Conservation (phyloP, 1,140 invertebrate genomes). For the Caenorhabditis remanei region DNA sequence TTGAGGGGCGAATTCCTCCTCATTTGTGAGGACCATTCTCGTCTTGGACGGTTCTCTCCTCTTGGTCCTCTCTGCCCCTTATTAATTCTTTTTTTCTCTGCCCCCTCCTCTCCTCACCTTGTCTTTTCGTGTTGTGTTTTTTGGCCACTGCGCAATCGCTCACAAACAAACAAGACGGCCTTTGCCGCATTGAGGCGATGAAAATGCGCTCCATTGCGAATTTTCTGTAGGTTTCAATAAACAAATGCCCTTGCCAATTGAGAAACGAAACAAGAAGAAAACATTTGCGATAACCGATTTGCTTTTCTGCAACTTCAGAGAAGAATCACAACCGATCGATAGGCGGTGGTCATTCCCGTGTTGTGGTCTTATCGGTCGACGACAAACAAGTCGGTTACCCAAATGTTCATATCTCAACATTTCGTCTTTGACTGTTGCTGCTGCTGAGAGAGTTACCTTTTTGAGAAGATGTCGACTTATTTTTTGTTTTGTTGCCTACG, state of each 20-base stretch:
- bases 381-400: constrained; percentile 13
- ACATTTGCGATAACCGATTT: constrained; percentile 33
- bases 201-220: constrained; percentile 6
- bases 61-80: no score
- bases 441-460: neutral
- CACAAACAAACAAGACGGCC: neutral
- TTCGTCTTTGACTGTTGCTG: neutral
- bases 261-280: constrained; percentile 14
- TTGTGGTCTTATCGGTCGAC: constrained; percentile 34
- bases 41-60: neutral
- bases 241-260: neutral
- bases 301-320: neutral
- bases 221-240: neutral
- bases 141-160: neutral
- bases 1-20: neutral
- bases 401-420: neutral
- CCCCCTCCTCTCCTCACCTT: neutral
- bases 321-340: constrained; percentile 8
- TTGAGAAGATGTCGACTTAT: neutral
- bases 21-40: neutral
- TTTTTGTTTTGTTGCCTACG: constrained; percentile 52
- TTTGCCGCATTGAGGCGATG: neutral
- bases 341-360: neutral
- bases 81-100: neutral
- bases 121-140: neutral